Percentiles rank a stretch among this genome's conserved stretches.
These are phyloP conservation scores for Actenoides hombroni DNA, from an alignment of 2,113 vertebrate genomes.

Conservation along the genomic window DNA sequence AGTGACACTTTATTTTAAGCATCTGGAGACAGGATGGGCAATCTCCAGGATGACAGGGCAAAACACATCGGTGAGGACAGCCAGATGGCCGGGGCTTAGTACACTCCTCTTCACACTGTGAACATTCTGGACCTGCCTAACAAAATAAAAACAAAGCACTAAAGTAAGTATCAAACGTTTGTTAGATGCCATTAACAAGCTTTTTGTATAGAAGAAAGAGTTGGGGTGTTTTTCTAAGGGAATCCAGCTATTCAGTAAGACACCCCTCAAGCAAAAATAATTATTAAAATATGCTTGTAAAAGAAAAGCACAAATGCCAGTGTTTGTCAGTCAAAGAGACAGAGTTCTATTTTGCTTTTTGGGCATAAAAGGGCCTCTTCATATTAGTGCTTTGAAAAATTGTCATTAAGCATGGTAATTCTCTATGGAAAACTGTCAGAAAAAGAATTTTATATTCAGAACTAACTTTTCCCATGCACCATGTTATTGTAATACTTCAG, in stretches of 20 bases:
- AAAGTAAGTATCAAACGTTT: background rate
- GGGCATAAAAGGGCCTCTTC: background rate
- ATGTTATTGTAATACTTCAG: background rate
- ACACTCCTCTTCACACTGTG: conserved; percentile 82
- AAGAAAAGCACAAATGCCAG: background rate
- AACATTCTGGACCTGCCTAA: conserved; percentile 82
- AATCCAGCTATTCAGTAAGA: background rate
- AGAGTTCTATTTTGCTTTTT: background rate
- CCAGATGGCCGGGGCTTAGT: conserved; percentile 75
- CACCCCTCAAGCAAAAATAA: background rate
- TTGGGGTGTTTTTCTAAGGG: background rate
- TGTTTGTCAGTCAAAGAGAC: background rate
- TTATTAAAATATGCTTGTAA: background rate
- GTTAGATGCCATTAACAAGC: background rate
- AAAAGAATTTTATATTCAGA: background rate
- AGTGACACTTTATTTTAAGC: conserved; percentile 87
- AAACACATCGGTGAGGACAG: conserved; percentile 82
- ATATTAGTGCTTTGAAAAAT: background rate
- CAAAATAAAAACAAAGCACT: conserved; percentile 12
- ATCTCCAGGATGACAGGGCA: conserved; percentile 81
- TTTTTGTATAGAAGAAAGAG: background rate
- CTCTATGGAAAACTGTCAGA: background rate
- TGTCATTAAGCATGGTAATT: background rate
- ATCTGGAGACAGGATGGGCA: conserved; percentile 84
- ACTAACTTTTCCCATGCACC: background rate